These are phyloP conservation scores for Hirtodrosophila trivittata DNA, from an alignment of 2,888 invertebrate species.

Conservation along the genomic window DNA sequence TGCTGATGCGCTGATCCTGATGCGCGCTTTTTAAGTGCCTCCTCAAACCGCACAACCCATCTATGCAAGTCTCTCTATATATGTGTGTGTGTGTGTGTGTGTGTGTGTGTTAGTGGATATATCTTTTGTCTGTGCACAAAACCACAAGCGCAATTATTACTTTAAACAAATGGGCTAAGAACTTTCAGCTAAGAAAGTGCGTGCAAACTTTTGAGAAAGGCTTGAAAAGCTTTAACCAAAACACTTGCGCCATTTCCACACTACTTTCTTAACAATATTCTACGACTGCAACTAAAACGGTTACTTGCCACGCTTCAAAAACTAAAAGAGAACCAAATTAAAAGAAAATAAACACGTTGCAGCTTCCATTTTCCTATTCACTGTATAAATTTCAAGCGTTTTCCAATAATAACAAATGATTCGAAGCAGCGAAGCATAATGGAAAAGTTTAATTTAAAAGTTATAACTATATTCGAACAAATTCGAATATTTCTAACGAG, in stretches of 20 bases:
- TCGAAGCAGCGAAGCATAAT: no score
- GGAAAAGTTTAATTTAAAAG: no score
- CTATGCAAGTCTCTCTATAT: slow-evolving; percentile 14
- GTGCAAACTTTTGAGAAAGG: slow-evolving; percentile 27
- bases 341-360: slow-evolving; percentile 8
- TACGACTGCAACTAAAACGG: no score
- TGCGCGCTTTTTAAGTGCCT: slow-evolving; percentile 54
- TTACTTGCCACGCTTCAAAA: slow-evolving; percentile 1
- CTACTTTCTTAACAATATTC: slow-evolving; percentile 14
- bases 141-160: slow-evolving; percentile 66
- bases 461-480: no score
- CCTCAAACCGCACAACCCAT: slow-evolving; percentile 23
- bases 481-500: no score
- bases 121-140: slow-evolving; percentile 17
- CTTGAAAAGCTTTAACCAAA: slow-evolving; percentile 10
- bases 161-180: slow-evolving; percentile 55
- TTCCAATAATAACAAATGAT: no score
- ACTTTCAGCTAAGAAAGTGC: slow-evolving; percentile 35
- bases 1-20: slow-evolving; percentile 37
- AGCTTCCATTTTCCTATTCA: not conserved
- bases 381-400: no score
- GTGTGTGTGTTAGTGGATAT: slow-evolving; percentile 5
- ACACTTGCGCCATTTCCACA: not conserved
- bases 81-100: slow-evolving; percentile 6
- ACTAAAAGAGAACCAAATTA: slow-evolving; percentile 1